Percentiles rank a stretch among this genome's conserved stretches.
Evolutionary conservation across 2,113 vertebrate species (phyloP).

Genomic region (Myxocyprinus asiaticus): DNA sequence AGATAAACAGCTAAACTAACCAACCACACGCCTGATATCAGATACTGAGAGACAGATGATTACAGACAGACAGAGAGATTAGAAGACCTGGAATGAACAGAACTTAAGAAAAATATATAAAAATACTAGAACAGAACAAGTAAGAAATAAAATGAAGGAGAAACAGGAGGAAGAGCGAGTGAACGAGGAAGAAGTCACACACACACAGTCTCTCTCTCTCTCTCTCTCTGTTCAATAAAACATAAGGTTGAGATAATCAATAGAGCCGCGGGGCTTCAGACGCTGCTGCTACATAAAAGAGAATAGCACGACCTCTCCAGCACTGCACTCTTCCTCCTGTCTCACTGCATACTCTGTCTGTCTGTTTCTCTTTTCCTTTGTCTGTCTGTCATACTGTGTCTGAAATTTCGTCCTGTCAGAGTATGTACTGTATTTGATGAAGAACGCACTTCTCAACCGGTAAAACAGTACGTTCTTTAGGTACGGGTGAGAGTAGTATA

Average conservation of each 20-base stretch:
- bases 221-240: slow-evolving; percentile 64
- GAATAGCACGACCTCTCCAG: slow-evolving; percentile 22
- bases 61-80: slow-evolving; percentile 39
- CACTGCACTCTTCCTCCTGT: slow-evolving; percentile 4
- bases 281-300: slow-evolving; percentile 5
- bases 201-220: neutral
- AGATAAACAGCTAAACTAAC: slow-evolving; percentile 25
- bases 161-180: slow-evolving; percentile 8
- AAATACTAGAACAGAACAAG: neutral
- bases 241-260: slow-evolving; percentile 58
- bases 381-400: slow-evolving; percentile 3
- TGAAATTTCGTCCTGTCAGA: neutral
- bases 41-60: slow-evolving; percentile 14
- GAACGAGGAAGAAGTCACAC: neutral
- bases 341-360: neutral
- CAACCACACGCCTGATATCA: slow-evolving; percentile 24
- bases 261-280: slow-evolving; percentile 33
- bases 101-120: no score
- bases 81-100: slow-evolving; percentile 9
- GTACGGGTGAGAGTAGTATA: no score
- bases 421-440: no score
- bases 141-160: neutral
- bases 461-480: no score
- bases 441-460: no score
- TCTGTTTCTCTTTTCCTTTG: neutral